Percentiles rank a stretch among this genome's conserved stretches.
Evolutionary conservation across 2,888 invertebrate species (phyloP).

Genomic region (Syritta pipiens): DNA sequence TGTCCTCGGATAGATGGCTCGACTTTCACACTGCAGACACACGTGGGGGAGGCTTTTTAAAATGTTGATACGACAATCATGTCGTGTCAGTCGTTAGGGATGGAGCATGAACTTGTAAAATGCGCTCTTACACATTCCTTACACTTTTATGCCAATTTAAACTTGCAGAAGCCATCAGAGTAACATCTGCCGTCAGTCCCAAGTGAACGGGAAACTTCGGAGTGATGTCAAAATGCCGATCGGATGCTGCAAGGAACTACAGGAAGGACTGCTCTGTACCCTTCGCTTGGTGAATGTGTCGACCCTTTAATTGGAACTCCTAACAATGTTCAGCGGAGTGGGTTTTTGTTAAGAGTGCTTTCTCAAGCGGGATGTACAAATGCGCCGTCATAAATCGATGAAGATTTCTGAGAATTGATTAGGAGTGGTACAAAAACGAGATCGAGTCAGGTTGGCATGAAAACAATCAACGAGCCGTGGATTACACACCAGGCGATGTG

Average conservation of each 20-base stretch:
- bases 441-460: too few relatives aligned
- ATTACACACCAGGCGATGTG: too few relatives aligned
- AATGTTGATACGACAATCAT: slow-evolving; percentile 47
- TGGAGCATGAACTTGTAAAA: slow-evolving; percentile 34
- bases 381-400: neutral
- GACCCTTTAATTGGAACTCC: slow-evolving; percentile 32
- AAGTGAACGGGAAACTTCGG: slow-evolving; percentile 9
- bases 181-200: neutral
- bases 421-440: too few relatives aligned
- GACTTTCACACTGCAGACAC: too few relatives aligned
- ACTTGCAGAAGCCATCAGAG: slow-evolving; percentile 24
- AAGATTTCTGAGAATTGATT: too few relatives aligned
- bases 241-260: slow-evolving; percentile 14
- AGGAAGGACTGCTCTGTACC: slow-evolving; percentile 7
- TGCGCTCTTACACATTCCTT: slow-evolving; percentile 7
- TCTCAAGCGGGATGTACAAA: slow-evolving; percentile 5
- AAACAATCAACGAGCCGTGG: too few relatives aligned
- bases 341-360: slow-evolving; percentile 10
- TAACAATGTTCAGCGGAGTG: slow-evolving; percentile 2
- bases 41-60: too few relatives aligned
- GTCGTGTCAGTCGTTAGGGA: slow-evolving; percentile 12
- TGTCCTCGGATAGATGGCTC: too few relatives aligned
- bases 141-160: slow-evolving; percentile 45
- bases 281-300: neutral
- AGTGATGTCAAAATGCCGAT: slow-evolving; percentile 25